Conservation (phyloP, 2,113 vertebrate species). For the Notechis scutatus region DNA sequence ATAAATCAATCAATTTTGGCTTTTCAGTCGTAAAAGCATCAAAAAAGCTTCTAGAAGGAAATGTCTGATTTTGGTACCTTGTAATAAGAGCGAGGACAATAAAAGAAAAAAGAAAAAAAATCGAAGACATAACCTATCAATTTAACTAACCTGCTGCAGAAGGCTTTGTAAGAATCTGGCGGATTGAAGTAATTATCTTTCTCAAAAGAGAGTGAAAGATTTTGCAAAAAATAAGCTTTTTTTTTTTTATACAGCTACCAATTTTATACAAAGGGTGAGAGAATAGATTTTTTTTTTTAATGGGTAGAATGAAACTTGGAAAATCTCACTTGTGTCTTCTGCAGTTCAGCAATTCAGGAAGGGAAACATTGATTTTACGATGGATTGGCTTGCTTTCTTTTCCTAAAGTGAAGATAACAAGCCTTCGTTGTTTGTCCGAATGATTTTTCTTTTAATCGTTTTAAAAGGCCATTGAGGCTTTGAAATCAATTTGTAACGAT, state of each 20-base stretch:
- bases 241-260: not conserved
- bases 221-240: not conserved
- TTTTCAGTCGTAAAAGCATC: not conserved
- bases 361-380: not conserved
- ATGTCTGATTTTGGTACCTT: not conserved
- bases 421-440: not conserved
- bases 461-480: not conserved
- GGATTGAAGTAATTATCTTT: not conserved
- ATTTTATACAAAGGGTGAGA: not conserved
- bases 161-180: not conserved
- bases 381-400: not conserved
- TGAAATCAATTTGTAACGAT: not conserved
- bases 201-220: too few species aligned
- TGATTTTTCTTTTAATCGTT: not conserved
- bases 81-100: not conserved
- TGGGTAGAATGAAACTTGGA: not conserved
- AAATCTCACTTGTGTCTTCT: not conserved
- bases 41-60: not conserved
- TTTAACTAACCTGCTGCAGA: not conserved
- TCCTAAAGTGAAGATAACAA: not conserved
- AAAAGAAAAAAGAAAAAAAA: not conserved
- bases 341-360: not conserved
- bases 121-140: not conserved
- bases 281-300: not conserved
- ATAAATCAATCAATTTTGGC: not conserved